phyloP scores from a whole-genome alignment of 2,797 vertebrate genomes.

The Centroberyx gerrardi region DNA sequence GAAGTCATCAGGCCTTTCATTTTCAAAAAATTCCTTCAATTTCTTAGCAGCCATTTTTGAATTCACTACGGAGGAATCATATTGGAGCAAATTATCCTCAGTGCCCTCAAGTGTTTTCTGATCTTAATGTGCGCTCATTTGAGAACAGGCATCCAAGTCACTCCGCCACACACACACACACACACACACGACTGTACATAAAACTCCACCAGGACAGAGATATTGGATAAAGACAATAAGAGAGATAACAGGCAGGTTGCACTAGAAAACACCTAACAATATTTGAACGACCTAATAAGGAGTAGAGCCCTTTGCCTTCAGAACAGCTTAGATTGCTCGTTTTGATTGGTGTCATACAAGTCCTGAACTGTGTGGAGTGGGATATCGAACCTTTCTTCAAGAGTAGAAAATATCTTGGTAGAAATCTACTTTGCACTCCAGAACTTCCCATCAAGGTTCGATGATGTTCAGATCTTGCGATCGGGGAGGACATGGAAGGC shows the following conservation, averaged over 20 bases:
- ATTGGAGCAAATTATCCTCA: slow-evolving; percentile 53
- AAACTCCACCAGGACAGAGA: slow-evolving; percentile 8
- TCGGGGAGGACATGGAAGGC: slow-evolving; percentile 7
- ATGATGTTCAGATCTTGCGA: slow-evolving; percentile 18
- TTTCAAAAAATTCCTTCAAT: slow-evolving; percentile 33
- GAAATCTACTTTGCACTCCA: no score
- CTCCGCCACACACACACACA: slow-evolving; percentile 33
- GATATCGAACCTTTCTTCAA: background rate
- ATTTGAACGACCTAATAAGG: background rate
- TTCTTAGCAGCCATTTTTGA: slow-evolving; percentile 44
- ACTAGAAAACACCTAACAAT: background rate
- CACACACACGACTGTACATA: background rate
- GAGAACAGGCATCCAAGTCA: slow-evolving; percentile 25
- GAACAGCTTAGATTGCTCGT: background rate
- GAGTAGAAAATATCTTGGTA: no score
- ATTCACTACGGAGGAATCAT: slow-evolving; percentile 45
- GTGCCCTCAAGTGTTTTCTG: slow-evolving; percentile 54
- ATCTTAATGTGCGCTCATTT: slow-evolving; percentile 57
- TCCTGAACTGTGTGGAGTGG: no score
- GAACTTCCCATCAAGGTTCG: no score
- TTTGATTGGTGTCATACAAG: no score
- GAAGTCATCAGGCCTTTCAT: slow-evolving; percentile 42
- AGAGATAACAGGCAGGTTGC: slow-evolving; percentile 6
- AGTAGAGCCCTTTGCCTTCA: background rate
- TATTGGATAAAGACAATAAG: slow-evolving; percentile 12